phyloP scores from a whole-genome alignment of 1,140 invertebrate species.

The Periplaneta americana region DNA sequence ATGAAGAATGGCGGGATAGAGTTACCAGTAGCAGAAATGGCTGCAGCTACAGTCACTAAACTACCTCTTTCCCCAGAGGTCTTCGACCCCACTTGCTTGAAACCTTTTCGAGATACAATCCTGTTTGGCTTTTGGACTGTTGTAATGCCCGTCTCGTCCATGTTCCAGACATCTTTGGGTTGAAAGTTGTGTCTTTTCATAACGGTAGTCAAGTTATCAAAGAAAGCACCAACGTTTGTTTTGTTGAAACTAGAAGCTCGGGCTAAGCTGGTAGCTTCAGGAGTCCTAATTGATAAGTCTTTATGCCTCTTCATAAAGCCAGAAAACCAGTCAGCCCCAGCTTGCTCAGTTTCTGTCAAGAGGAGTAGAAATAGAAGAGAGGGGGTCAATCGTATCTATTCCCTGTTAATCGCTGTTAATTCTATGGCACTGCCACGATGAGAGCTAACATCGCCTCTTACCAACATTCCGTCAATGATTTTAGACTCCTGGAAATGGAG shows the following conservation, averaged over 20 bases:
- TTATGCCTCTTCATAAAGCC: conserved; percentile 5
- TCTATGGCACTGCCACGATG: too few relatives aligned
- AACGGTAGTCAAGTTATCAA: not conserved
- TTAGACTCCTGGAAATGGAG: too few relatives aligned
- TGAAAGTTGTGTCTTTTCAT: not conserved
- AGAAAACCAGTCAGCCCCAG: conserved; percentile 3
- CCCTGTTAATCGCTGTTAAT: too few relatives aligned
- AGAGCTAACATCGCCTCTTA: too few relatives aligned
- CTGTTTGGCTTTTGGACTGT: conserved; percentile 32
- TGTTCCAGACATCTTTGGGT: too few relatives aligned
- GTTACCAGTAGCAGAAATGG: conserved; percentile 30
- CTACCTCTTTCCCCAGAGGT: conserved; percentile 39
- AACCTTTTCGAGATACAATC: conserved; percentile 31
- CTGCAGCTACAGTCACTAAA: conserved; percentile 35
- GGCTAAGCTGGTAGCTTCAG: conserved; percentile 12
- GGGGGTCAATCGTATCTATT: too few relatives aligned
- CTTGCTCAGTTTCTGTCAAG: too few relatives aligned
- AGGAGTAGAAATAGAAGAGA: too few relatives aligned
- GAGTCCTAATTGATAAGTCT: not conserved
- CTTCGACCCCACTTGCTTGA: conserved; percentile 37
- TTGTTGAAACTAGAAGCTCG: conserved; percentile 13
- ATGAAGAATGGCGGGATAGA: conserved; percentile 33
- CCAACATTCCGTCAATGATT: too few relatives aligned
- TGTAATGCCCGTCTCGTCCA: conserved; percentile 36
- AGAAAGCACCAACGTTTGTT: conserved; percentile 13